These are phyloP conservation scores for Phylloscopus collybita DNA, from an alignment of 2,797 vertebrate genomes.

Conservation along the genomic window DNA sequence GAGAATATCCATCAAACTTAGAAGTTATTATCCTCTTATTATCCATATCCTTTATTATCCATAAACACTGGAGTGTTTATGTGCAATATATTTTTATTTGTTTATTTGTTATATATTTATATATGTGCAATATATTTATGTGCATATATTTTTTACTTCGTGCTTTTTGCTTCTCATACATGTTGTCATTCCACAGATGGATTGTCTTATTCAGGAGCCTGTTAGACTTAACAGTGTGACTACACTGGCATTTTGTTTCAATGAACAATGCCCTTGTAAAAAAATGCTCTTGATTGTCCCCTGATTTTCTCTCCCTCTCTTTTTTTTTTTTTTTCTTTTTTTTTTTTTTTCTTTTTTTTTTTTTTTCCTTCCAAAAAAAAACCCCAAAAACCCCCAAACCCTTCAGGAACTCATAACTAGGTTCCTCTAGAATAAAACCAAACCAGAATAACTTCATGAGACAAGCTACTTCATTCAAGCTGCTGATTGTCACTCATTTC, in stretches of 20 bases:
- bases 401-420: not conserved
- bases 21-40: not conserved
- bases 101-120: too few species aligned
- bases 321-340: not conserved
- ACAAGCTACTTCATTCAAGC: not conserved
- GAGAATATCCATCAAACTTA: not conserved
- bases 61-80: too few species aligned
- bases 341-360: not conserved
- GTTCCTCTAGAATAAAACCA: not conserved
- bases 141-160: not conserved
- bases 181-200: not conserved
- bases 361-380: not conserved
- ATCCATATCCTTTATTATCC: too few species aligned
- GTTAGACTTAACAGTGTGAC: not conserved
- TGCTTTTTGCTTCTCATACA: not conserved
- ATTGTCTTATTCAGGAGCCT: not conserved
- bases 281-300: not conserved
- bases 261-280: not conserved
- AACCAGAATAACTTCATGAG: not conserved
- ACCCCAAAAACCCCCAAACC: accelerated
- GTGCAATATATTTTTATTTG: not conserved
- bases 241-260: not conserved
- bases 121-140: too few species aligned
- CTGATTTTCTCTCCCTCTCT: not conserved
- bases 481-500: not conserved